Percentiles rank a stretch among this genome's conserved stretches.
phyloP scores from a whole-genome alignment of 1,140 invertebrate genomes.

The Drosophila pachea region DNA sequence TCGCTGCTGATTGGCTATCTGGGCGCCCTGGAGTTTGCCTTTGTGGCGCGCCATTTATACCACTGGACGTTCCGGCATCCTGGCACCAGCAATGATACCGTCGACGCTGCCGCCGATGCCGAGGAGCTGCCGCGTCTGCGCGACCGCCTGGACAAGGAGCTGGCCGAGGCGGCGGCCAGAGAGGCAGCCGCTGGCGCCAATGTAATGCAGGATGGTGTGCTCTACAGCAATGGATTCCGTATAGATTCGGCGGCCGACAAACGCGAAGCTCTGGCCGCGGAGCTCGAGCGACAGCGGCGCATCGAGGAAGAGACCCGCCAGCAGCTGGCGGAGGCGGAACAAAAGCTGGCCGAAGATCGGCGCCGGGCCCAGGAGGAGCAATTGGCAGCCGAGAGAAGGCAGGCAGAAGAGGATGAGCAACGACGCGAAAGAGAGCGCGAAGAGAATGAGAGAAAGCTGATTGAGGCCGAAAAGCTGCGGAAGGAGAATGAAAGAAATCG shows the following conservation, averaged over 20 bases:
- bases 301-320: conserved; percentile 66
- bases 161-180: conserved; percentile 44
- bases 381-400: conserved; percentile 20
- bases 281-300: conserved; percentile 58
- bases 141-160: conserved; percentile 52
- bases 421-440: conserved; percentile 20
- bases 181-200: conserved; percentile 51
- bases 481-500: conserved; percentile 38
- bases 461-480: conserved; percentile 20
- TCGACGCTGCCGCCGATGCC: conserved; percentile 39
- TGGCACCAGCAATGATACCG: background rate
- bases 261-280: conserved; percentile 51
- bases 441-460: conserved; percentile 23
- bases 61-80: conserved; percentile 66
- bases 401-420: conserved; percentile 25
- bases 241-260: conserved; percentile 55
- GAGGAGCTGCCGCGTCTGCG: conserved; percentile 57
- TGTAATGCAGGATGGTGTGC: conserved; percentile 73
- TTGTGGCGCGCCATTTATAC: conserved; percentile 68
- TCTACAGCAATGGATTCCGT: conserved; percentile 69
- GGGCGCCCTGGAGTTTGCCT: conserved; percentile 84
- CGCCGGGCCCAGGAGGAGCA: conserved; percentile 25
- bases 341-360: conserved; percentile 34
- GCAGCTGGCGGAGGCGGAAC: conserved; percentile 66
- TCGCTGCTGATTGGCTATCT: conserved; percentile 86